Conservation (phyloP, 35 echinoderm and acorn worm genomes). For the Eucidaris tribuloides region DNA sequence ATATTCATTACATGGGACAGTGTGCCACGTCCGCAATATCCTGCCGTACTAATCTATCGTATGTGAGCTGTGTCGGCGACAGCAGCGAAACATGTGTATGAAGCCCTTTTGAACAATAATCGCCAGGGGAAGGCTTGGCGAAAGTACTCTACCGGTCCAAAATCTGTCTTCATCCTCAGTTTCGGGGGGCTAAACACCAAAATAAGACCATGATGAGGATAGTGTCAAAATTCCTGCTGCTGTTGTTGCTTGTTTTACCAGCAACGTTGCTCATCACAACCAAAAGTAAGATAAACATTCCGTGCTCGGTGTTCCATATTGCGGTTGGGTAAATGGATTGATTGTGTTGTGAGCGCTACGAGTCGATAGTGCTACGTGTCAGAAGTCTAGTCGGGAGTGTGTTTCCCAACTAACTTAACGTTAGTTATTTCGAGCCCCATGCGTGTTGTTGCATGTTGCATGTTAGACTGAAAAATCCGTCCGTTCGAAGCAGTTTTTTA, state of each 20-base stretch:
- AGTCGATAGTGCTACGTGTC: not conserved
- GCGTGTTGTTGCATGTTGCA: not conserved
- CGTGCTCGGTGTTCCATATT: not conserved
- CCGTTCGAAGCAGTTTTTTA: no score
- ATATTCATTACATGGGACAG: no score
- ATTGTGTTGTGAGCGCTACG: slow-evolving; percentile 24
- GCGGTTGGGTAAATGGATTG: not conserved
- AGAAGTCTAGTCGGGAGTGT: not conserved
- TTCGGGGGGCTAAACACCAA: not conserved
- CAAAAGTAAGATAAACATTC: slow-evolving; percentile 56
- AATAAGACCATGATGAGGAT: slow-evolving; percentile 69
- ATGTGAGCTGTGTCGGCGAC: no score
- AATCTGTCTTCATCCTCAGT: slow-evolving; percentile 24
- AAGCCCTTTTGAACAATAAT: not conserved
- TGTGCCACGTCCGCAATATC: no score
- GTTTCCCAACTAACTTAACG: not conserved
- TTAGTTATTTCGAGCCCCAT: not conserved
- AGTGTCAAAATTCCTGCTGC: slow-evolving; percentile 63
- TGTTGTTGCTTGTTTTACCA: slow-evolving; percentile 88
- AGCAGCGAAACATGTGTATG: slow-evolving; percentile 19
- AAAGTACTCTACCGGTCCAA: not conserved
- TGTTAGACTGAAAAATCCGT: no score
- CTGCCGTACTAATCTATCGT: no score
- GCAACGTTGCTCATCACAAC: slow-evolving; percentile 61
- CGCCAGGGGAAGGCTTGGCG: slow-evolving; percentile 5